Base-by-base conservation (phyloP, 1,140 invertebrate genomes). In the Proctacanthus coquilletti region DNA sequence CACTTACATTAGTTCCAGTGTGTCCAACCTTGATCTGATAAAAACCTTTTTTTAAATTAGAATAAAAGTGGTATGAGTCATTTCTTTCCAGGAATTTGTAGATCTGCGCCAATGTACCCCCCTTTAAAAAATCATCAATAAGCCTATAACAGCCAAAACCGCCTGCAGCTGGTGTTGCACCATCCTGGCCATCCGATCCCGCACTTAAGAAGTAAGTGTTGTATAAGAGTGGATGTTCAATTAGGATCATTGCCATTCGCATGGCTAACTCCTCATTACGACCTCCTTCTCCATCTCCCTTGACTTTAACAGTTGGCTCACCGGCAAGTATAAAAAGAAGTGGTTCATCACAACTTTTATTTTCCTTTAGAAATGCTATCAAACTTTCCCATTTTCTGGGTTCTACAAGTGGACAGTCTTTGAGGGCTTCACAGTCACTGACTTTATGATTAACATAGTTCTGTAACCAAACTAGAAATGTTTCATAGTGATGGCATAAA, bases 1-100 rank as follows among this genome's bases (percentile, higher is more conserved):
- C 94, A 92, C 97, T 98, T 0, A 98, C 91, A 75, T 98, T 98
- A n/a, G 92, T 97, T 31, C 89, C 89, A 21, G 92, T 97, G 50
- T 89, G 78, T 0, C 94, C 94, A 40, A 77, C 85, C 48, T 80
- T 73, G 0, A 98, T 50, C 46, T 88, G 71, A 63, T 79, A 71
- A 15, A 65, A 45, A 2, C 81, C 84, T 39, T 71, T 56, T 27
- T 65, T 64, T 31, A 86, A 67, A 32, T 63, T 53, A 23, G 63
- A 69, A 61, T 81, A 94, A 66, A 94, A 89, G 48, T 69, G 78
- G 51, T 92, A 89, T 18, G 83, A 82, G 65, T 97, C 81, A 67
- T 93, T 95, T 41, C 80, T 75, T 10, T 66, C 43, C 34, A 97
- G 53, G 55, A 68, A 79, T n/a, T n/a, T n/a, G n/a, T n/a, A n/a